phyloP scores from a whole-genome alignment of 2,888 invertebrate genomes.

The Cheilosia variabilis region DNA sequence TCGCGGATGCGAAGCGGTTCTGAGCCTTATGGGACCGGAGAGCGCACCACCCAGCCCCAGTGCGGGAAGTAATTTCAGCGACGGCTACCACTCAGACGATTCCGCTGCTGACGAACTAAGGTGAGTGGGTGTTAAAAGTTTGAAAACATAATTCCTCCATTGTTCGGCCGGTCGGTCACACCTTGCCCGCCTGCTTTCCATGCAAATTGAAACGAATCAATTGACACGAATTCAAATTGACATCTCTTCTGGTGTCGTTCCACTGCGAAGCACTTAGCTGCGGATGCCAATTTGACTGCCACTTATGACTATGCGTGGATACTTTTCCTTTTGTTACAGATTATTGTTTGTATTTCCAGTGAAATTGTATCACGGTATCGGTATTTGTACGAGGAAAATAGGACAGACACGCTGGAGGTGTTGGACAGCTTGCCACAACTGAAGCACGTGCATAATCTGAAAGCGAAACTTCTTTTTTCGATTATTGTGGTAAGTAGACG shows the following conservation, averaged over 20 bases:
- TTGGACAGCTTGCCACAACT: conserved; percentile 92
- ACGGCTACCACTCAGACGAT: conserved; percentile 94
- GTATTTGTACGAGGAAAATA: conserved; percentile 92
- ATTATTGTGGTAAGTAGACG: conserved; percentile 93
- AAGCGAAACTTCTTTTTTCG: conserved; percentile 97
- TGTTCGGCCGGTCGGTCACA: conserved; percentile 19
- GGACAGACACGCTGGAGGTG: conserved; percentile 93
- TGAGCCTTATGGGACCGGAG: conserved; percentile 89
- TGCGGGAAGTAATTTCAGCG: conserved; percentile 87
- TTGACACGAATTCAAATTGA: conserved; percentile 62
- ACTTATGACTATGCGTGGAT: neutral
- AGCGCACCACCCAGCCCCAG: conserved; percentile 84
- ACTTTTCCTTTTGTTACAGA: conserved; percentile 19
- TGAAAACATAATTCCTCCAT: neutral
- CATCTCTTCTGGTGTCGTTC: conserved; percentile 30
- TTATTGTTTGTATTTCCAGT: conserved; percentile 83
- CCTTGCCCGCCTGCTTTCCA: conserved; percentile 29
- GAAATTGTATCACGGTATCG: conserved; percentile 92
- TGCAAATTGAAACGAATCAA: conserved; percentile 25
- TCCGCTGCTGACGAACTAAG: conserved; percentile 82
- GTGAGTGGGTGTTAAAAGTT: conserved; percentile 76
- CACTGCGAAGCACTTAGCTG: conserved; percentile 21
- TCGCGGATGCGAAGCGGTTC: conserved; percentile 89
- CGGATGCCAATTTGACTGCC: conserved; percentile 38
- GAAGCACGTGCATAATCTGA: conserved; percentile 93